Conservation (phyloP, 2,888 invertebrate species). For the Nemoura dubitans region DNA sequence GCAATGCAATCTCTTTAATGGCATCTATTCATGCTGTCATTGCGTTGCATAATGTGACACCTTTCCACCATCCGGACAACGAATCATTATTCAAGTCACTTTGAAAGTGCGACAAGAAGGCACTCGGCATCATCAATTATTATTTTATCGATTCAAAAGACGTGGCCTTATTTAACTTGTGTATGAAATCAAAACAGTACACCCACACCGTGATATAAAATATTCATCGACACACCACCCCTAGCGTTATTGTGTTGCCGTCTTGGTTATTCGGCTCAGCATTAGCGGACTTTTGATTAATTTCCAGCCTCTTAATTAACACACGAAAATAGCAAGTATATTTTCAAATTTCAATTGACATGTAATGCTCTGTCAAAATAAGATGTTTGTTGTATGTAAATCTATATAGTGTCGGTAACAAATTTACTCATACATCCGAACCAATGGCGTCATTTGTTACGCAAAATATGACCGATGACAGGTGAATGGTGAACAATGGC, state of each 20-base stretch:
- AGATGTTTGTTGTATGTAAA: neutral
- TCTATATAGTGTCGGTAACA: neutral
- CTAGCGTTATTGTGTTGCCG: neutral
- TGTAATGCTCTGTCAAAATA: neutral
- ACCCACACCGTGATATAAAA: neutral
- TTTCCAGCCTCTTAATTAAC: neutral
- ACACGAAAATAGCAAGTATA: neutral
- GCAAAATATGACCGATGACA: conserved; percentile 12
- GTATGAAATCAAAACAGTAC: neutral
- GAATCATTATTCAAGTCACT: neutral
- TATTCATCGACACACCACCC: neutral
- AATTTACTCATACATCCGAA: neutral
- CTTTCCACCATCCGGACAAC: neutral
- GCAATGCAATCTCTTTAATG: neutral
- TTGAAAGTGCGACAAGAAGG: neutral
- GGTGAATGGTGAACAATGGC: neutral
- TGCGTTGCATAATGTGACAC: neutral
- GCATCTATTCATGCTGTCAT: neutral
- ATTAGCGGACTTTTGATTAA: neutral
- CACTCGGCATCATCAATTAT: neutral
- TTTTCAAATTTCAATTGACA: neutral
- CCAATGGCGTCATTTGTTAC: neutral
- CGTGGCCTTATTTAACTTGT: neutral
- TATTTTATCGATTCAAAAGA: neutral
- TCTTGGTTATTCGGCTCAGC: neutral